phyloP scores from a whole-genome alignment of 1,140 invertebrate species.

The Bombus waltoni region DNA sequence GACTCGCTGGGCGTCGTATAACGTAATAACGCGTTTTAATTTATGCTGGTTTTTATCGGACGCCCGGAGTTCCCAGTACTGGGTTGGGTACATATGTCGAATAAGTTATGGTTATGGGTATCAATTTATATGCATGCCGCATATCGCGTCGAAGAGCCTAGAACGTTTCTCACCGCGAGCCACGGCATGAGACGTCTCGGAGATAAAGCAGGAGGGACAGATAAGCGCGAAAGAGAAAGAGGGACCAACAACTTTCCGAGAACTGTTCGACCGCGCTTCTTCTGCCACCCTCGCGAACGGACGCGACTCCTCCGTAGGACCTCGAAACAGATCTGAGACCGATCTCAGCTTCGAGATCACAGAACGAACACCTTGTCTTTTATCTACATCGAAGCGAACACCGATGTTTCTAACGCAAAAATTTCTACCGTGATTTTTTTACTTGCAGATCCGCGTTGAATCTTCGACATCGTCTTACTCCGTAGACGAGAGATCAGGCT shows the following conservation, averaged over 20 bases:
- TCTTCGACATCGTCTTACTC: neutral
- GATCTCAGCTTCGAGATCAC: conserved; percentile 1
- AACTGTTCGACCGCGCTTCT: conserved; percentile 57
- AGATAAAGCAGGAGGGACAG: conserved; percentile 41
- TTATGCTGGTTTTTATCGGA: conserved; percentile 66
- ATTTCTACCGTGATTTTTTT: neutral
- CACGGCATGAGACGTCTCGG: conserved; percentile 43
- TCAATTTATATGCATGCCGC: conserved; percentile 71
- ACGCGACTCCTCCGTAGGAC: conserved; percentile 1
- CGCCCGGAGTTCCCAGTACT: conserved; percentile 62
- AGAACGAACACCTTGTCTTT: neutral
- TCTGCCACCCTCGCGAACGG: conserved; percentile 54
- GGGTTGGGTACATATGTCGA: conserved; percentile 56
- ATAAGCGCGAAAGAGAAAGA: conserved; percentile 31
- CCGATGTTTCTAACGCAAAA: neutral
- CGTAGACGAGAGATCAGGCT: neutral
- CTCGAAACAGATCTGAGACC: conserved; percentile 18
- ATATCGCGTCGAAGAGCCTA: conserved; percentile 68
- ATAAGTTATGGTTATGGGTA: conserved; percentile 63
- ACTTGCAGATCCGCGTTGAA: neutral
- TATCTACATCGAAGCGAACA: too few species aligned
- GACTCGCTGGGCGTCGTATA: conserved; percentile 52
- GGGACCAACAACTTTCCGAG: conserved; percentile 58
- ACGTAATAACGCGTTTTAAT: conserved; percentile 66
- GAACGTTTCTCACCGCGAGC: conserved; percentile 63